Evolutionary conservation across 2,797 vertebrate genomes (phyloP).

Genomic region (Lacerta bilineata): DNA sequence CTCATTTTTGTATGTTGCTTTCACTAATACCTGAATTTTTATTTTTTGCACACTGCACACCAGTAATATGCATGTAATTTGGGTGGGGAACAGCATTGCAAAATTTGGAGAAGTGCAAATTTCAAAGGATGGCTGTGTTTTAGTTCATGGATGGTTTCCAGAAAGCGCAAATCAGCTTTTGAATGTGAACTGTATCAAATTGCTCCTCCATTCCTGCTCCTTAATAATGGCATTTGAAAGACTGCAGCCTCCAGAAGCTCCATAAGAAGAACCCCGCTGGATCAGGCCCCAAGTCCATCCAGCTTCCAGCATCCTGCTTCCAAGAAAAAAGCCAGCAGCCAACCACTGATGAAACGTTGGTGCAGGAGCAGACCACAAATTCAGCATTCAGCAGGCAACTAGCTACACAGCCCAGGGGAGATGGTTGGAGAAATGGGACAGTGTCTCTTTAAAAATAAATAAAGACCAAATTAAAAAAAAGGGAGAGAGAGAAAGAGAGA

Average conservation of each 20-base stretch:
- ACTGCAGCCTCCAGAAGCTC: neutral
- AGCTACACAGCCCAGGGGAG: neutral
- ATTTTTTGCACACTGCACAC: no score
- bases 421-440: neutral
- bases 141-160: no score
- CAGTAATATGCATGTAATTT: no score
- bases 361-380: neutral
- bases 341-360: neutral
- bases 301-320: neutral
- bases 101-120: no score
- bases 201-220: no score
- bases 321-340: no score
- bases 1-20: no score
- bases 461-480: conserved; percentile 61
- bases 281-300: neutral
- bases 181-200: no score
- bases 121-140: no score
- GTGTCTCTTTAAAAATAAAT: conserved; percentile 79
- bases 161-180: no score
- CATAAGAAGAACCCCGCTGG: neutral
- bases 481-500: conserved; percentile 45
- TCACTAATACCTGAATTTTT: no score
- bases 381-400: neutral
- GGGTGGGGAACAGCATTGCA: no score
- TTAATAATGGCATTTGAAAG: neutral